These are phyloP conservation scores for Xanthostigma xanthostigma DNA, from an alignment of 2,888 invertebrate genomes.

Conservation along the genomic window DNA sequence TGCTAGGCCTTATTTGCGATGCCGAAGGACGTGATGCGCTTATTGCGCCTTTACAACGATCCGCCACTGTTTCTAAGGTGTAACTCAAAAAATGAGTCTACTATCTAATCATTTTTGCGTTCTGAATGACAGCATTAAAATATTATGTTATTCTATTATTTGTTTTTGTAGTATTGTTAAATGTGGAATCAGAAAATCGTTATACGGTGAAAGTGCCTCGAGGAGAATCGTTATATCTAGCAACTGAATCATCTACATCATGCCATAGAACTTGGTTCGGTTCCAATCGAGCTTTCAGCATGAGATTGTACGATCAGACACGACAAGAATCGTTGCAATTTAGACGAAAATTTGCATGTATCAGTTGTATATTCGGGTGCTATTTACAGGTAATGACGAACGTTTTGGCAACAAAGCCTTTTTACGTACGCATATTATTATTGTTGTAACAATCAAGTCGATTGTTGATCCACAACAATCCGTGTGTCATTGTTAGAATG, in stretches of 20 bases:
- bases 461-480: too few species aligned
- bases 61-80: too few species aligned
- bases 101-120: too few species aligned
- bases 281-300: conserved; percentile 53
- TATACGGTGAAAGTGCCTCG: conserved; percentile 56
- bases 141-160: not conserved
- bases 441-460: too few species aligned
- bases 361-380: conserved; percentile 52
- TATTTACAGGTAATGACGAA: conserved; percentile 46
- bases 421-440: too few species aligned
- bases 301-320: conserved; percentile 70
- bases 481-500: too few species aligned
- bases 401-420: too few species aligned
- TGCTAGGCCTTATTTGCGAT: too few species aligned
- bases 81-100: too few species aligned
- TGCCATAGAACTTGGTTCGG: conserved; percentile 57
- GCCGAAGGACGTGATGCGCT: too few species aligned
- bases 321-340: conserved; percentile 69
- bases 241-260: conserved; percentile 46
- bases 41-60: too few species aligned
- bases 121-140: too few species aligned
- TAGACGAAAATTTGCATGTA: conserved; percentile 50
- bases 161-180: conserved; percentile 35
- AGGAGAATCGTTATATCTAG: conserved; percentile 62
- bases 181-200: conserved; percentile 52